Base-by-base conservation (phyloP, 2,113 vertebrate species). In the Istiophorus platypterus region DNA sequence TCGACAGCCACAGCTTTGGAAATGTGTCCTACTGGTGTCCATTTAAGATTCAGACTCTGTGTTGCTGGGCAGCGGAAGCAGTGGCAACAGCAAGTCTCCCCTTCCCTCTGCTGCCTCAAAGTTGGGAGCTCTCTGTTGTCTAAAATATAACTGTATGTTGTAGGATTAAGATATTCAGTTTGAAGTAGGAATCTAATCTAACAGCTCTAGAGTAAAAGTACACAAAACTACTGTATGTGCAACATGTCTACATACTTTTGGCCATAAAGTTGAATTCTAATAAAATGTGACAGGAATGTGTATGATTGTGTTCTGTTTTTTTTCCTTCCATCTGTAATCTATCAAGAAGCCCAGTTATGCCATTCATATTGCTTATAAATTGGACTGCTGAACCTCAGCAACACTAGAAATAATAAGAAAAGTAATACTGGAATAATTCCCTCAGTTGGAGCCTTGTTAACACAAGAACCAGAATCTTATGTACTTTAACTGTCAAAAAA, bases 401-500 rank as follows among this genome's bases (percentile, higher is more conserved):
- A 68, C 41, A 56, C n/a, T 5, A 1, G 6, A 39, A 70, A 56
- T 10, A 51, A 24, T 22, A 41, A 49, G 1, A 12, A 41, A 51
- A 62, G 13, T 14, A 64, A 7, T 3, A 4, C 14, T 47, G 31
- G 9, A 45, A 70, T 63, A 7, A 70, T 26, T 71, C 8, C 6
- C 29, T 68, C 56, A 34, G 62, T 2, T 12, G 11, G 67, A 57
- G 29, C 20, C 22, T 72, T 74, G 42, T 57, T 41, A 63, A 56
- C 31, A 37, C 31, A 74, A 10, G 15, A 89, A 56, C 68, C 63
- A 20, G 17, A 56, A 62, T 42, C 8, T 37, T n/a, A n/a, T 10
- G 12, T 2, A 20, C 22, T 77, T 54, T 69, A 81, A 54, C 34
- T 22, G 47, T 59, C 14, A 42, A 66, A 41, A 81, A 73, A n/a